Evolutionary conservation across 1,140 invertebrate species (phyloP), one percentile per base, ranked within the genome.

Genomic region (Globodera rostochiensis): DNA sequence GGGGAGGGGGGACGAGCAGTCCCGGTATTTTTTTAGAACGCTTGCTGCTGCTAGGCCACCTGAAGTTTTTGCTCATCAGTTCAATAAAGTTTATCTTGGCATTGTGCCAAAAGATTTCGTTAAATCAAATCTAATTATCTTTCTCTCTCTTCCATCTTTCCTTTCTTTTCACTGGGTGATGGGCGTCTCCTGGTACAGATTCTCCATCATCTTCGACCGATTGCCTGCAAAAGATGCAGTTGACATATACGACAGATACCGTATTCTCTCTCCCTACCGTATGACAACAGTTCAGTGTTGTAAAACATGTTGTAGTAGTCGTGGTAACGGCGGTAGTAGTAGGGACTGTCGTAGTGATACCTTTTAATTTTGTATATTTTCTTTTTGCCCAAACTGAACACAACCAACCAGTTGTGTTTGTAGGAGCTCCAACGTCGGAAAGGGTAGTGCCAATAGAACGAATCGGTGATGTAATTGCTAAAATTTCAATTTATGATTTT

Each of bases 381-480:
- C 36, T 36, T 36, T 36, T 70, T 70, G n/a, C 19, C 11, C 67
- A 15, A 70, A 70, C 15, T 53, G 53, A 15, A 9, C 53, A 53
- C 53, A 9, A 64, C 64, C 53, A 9, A 64, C 64, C 64, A 78
- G 69, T 78, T 78, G 46, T 70, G 64, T 69, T 50, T 78, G 13
- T 69, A 69, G 25, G 57, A 36, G 19, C 45, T 78, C 77, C 77
- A 78, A 15, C 36, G 11, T 1, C 77, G 77, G 13, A 78, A 78
- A 36, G 77, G 77, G 49, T 78, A 78, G 21, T 78, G 57, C 77
- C 77, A 78, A 47, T 78, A 78, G 36, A 78, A 78, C 6, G 77
- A 78, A 70, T 78, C 77, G 9, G 77, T 78, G 66, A 78, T 78
- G n/a, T 78, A 50, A 47, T 78, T 78, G n/a, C 77, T 78, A 36